phyloP scores from a whole-genome alignment of 1,140 invertebrate species.

The Drosophila ironensis region DNA sequence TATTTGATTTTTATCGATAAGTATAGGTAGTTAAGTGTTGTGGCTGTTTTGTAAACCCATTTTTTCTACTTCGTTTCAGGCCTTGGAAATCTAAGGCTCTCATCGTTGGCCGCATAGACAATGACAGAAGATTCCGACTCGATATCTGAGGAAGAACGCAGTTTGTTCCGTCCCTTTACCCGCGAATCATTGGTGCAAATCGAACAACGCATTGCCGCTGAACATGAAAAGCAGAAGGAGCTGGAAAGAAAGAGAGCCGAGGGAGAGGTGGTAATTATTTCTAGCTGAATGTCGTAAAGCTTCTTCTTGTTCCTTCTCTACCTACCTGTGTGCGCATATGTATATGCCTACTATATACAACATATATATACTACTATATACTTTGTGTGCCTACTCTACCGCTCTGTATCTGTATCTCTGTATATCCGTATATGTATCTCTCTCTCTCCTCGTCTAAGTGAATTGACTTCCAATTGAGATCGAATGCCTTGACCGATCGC shows the following conservation, averaged over 20 bases:
- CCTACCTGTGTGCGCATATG: no score
- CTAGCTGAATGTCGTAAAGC: constrained; percentile 64
- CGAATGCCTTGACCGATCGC: constrained; percentile 17
- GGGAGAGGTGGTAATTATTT: constrained; percentile 89
- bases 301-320: no score
- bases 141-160: constrained; percentile 95
- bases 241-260: constrained; percentile 97
- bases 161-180: constrained; percentile 98
- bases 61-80: constrained; percentile 42
- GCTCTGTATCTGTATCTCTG: constrained; percentile 32
- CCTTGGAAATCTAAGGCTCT: constrained; percentile 83
- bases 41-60: no score
- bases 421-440: constrained; percentile 25
- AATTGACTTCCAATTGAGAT: constrained; percentile 39
- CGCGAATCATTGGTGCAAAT: constrained; percentile 96
- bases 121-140: constrained; percentile 95
- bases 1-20: no score
- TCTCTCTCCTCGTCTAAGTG: constrained; percentile 33
- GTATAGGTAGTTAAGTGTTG: no score
- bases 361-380: not conserved
- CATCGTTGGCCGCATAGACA: constrained; percentile 84
- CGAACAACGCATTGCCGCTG: constrained; percentile 95
- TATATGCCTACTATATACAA: not conserved
- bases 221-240: constrained; percentile 97
- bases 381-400: constrained; percentile 52